Conservation (phyloP, 2,888 invertebrate species). For the Orthonevra nobilis region DNA sequence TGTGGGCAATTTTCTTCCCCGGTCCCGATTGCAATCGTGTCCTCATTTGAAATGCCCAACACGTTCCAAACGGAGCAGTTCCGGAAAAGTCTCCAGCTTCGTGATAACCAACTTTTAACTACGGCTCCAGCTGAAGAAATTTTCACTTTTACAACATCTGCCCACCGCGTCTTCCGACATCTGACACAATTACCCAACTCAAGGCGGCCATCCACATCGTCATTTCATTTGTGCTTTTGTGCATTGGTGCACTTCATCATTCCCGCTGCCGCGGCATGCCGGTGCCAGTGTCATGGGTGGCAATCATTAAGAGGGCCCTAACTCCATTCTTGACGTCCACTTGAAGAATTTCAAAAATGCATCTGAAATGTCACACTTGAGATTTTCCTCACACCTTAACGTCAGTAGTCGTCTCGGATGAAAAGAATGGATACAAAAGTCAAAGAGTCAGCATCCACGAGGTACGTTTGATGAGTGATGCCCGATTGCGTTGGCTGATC, state of each 20-base stretch:
- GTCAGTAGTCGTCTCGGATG: not conserved
- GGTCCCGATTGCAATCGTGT: no score
- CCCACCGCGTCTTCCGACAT: slow-evolving; percentile 34
- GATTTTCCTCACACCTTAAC: slow-evolving; percentile 48
- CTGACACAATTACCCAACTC: slow-evolving; percentile 54
- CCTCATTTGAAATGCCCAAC: no score
- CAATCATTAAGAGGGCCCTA: slow-evolving; percentile 18
- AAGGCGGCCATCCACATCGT: slow-evolving; percentile 25
- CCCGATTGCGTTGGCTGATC: slow-evolving; percentile 51
- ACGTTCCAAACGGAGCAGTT: not conserved
- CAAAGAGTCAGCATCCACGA: slow-evolving; percentile 54
- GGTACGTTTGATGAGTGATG: slow-evolving; percentile 10
- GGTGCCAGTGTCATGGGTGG: slow-evolving; percentile 54
- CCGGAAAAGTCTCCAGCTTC: slow-evolving; percentile 16
- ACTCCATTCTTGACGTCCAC: slow-evolving; percentile 8
- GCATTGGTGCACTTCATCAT: slow-evolving; percentile 44
- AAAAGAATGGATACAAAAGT: slow-evolving; percentile 55
- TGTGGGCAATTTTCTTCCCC: no score
- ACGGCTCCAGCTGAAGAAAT: slow-evolving; percentile 3
- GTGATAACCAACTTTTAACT: slow-evolving; percentile 43
- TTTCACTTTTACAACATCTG: slow-evolving; percentile 44
- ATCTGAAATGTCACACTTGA: slow-evolving; percentile 57
- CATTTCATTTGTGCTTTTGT: no score
- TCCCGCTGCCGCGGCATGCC: slow-evolving; percentile 6
- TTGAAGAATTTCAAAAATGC: slow-evolving; percentile 53